Percentiles rank a stretch among this genome's conserved stretches.
Evolutionary conservation across 2,797 vertebrate species (phyloP).

Genomic region (Gambusia yucatana): DNA sequence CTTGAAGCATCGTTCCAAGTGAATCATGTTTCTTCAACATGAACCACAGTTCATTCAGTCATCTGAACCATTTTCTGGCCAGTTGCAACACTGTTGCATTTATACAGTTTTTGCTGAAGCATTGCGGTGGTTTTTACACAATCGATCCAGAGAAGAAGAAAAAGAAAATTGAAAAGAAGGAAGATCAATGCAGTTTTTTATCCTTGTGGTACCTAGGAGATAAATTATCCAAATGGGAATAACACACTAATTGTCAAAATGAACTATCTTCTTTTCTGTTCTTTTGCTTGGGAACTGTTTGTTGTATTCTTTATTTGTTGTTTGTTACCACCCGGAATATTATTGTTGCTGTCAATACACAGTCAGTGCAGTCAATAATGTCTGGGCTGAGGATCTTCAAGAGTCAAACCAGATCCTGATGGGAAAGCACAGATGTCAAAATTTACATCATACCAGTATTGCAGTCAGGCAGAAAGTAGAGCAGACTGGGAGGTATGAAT

Average conservation of each 20-base stretch:
- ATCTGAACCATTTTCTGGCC: not conserved
- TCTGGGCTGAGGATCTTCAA: no score
- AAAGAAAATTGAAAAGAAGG: no score
- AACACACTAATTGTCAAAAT: not conserved
- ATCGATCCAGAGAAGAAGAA: not conserved
- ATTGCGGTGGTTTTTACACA: not conserved
- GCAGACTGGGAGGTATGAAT: no score
- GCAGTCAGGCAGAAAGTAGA: no score
- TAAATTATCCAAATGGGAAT: not conserved
- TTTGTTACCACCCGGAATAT: not conserved
- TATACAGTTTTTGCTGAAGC: not conserved
- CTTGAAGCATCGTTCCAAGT: no score
- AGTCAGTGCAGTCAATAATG: no score
- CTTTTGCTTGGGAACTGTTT: not conserved
- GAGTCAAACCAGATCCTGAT: no score
- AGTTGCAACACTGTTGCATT: not conserved
- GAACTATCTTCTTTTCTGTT: not conserved
- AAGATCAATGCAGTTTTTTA: no score
- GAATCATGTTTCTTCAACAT: not conserved
- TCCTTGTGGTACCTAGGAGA: no score
- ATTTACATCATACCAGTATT: no score
- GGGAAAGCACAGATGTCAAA: no score
- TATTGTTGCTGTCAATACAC: no score
- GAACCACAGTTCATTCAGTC: not conserved
- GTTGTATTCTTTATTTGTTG: not conserved